These are phyloP conservation scores for Aphidius colemani DNA, from an alignment of 2,888 invertebrate species.

Conservation along the genomic window DNA sequence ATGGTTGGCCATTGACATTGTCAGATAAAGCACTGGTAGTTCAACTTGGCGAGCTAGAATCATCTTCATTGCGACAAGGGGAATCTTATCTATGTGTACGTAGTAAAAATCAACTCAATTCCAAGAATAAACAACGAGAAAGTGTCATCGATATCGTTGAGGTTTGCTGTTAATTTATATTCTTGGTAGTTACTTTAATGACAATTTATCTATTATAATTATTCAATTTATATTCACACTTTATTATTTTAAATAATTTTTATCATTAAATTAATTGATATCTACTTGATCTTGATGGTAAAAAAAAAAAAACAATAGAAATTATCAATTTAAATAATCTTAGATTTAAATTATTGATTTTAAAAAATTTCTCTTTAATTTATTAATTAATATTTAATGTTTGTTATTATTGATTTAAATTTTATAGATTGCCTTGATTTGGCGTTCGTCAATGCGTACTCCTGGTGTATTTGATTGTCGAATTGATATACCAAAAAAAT, in stretches of 20 bases:
- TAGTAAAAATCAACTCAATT: conserved; percentile 32
- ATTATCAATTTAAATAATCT: too few species aligned
- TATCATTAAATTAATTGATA: neutral
- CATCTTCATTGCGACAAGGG: conserved; percentile 65
- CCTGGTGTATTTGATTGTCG: conserved; percentile 56
- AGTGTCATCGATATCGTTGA: conserved; percentile 49
- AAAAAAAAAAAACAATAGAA: too few species aligned
- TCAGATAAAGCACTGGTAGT: conserved; percentile 67
- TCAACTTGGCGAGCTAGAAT: conserved; percentile 69
- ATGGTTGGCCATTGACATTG: conserved; percentile 72
- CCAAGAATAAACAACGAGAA: conserved; percentile 26
- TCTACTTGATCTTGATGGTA: neutral
- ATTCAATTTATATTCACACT: neutral
- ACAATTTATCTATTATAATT: too few species aligned
- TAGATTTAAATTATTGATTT: too few species aligned
- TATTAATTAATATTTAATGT: neutral
- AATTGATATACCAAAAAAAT: conserved; percentile 6
- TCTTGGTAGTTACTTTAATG: neutral
- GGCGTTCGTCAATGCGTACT: conserved; percentile 59
- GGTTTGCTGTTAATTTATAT: conserved; percentile 42
- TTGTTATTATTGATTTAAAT: too few species aligned
- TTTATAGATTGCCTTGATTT: conserved; percentile 56
- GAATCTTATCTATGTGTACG: conserved; percentile 71
- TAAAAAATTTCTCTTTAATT: neutral
- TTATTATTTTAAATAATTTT: neutral